phyloP scores from a whole-genome alignment of 2,888 invertebrate genomes.

The Imbricaverruca yamaguchii region DNA sequence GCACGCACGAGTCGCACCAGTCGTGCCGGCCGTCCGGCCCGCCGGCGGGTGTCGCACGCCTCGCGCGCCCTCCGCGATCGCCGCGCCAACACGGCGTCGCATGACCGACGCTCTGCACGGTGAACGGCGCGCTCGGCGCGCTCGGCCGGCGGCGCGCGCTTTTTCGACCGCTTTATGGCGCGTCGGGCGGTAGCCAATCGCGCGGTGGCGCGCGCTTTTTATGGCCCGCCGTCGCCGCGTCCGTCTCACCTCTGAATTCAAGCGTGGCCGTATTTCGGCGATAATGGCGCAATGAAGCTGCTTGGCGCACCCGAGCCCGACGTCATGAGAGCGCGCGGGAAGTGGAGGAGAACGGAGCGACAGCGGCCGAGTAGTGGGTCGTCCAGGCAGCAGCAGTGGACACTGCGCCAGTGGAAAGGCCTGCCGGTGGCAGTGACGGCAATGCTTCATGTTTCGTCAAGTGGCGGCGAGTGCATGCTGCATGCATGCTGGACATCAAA shows the following conservation, averaged over 20 bases:
- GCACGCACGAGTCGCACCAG: neutral
- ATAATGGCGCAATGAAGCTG: slow-evolving; percentile 18
- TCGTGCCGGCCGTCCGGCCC: neutral
- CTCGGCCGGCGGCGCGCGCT: slow-evolving; percentile 8
- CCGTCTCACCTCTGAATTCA: slow-evolving; percentile 13
- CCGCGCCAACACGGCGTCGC: neutral
- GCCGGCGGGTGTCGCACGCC: neutral
- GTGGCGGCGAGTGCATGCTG: too few species aligned
- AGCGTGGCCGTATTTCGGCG: slow-evolving; percentile 11
- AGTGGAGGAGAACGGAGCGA: neutral
- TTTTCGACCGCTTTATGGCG: slow-evolving; percentile 12
- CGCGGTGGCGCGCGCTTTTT: slow-evolving; percentile 12
- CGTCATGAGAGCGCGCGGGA: slow-evolving; percentile 12
- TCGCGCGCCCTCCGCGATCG: neutral
- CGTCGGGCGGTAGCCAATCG: neutral
- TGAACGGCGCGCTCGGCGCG: slow-evolving; percentile 12
- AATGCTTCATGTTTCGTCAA: too few species aligned
- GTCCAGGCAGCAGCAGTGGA: neutral
- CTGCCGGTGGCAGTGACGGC: neutral
- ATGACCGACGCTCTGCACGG: neutral
- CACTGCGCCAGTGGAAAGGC: neutral
- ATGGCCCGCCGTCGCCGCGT: neutral
- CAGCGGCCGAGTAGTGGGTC: neutral
- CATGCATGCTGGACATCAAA: too few species aligned
- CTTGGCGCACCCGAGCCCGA: slow-evolving; percentile 20